Evolutionary conservation across 2,888 invertebrate species (phyloP), one percentile per base, ranked within the genome.

Genomic region (Tetropium fuscum): DNA sequence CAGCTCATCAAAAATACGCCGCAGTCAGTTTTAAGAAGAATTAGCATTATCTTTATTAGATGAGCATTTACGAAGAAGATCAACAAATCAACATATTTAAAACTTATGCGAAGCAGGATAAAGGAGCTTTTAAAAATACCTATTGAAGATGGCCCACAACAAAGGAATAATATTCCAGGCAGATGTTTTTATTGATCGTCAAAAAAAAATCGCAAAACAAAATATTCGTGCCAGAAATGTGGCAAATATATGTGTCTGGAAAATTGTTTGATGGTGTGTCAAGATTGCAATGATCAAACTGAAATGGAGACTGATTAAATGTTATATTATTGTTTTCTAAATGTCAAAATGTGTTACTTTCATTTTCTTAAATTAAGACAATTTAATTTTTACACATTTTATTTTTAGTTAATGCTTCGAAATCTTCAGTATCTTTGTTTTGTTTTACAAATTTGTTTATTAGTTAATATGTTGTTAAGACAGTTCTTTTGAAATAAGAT

Each of bases 181-280:
- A 27, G 27, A 27, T 27, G 27, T 27, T 27, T 10, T 27, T 27
- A 27, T 27, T 27, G 27, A n/a, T 27, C 27, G 10, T 27, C 38
- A 43, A 44, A 44, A 32, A 54, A 54, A 18, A 40, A 51, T 25
- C 44, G 54, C 32, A 41, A 27, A 15, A 54, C 54, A 6, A 54
- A 44, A 44, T 54, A 54, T 25, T 22, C 7, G 11, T 54, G 44
- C 30, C 32, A 13, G 34, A 54, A 30, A 15, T 44, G 54, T 44
- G 25, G 34, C 43, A 54, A 54, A 44, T 54, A 44, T 54, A 34
- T 44, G 44, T 44, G 27, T 38, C 16, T 53, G 19, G 47, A 47
- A 27, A 27, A 47, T 47, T 47, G 47, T 47, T 27, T 27, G 15
- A 25, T 47, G 20, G 1, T 27, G 15, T 47, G 47, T 32, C 18